A percentile compares a stretch with the other conserved stretches of the same genome.
These are phyloP conservation scores for Delichon dasypus DNA, from an alignment of 2,797 vertebrate species.

Conservation along the genomic window DNA sequence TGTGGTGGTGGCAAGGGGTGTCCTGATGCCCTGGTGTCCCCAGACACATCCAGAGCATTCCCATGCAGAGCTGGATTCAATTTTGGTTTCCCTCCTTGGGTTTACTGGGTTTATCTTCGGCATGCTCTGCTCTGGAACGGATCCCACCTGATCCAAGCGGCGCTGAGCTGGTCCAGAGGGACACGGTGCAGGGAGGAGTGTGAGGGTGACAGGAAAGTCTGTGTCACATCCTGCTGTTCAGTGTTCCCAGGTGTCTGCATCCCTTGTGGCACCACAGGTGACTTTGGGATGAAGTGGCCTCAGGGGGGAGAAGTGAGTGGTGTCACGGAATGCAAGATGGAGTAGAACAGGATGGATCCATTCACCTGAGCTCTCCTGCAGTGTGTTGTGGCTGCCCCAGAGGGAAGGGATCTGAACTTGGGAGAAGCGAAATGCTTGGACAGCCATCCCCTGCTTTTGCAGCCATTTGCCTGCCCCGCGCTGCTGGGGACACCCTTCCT, in stretches of 20 bases:
- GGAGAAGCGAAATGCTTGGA: accelerated
- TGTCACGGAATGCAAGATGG: background rate
- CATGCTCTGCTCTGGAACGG: background rate
- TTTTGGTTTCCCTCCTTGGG: background rate
- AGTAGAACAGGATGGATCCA: background rate
- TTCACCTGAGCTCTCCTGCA: background rate
- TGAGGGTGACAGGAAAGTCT: background rate
- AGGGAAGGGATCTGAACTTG: background rate
- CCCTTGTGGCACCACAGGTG: background rate
- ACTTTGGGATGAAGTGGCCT: background rate
- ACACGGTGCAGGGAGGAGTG: accelerated
- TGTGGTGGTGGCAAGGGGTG: accelerated
- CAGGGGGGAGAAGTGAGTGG: background rate
- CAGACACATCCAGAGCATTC: background rate
- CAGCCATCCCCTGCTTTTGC: background rate
- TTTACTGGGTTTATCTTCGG: background rate
- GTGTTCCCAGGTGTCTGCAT: background rate
- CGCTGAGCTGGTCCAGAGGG: background rate
- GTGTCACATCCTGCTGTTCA: background rate
- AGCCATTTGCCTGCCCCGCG: background rate
- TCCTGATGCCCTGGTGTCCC: background rate
- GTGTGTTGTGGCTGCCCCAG: background rate
- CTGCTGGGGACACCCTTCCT: background rate
- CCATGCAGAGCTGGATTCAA: background rate
- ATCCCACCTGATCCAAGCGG: background rate